phyloP scores from a whole-genome alignment of 2,797 vertebrate genomes.

The Pipistrellus pipistrellus region DNA sequence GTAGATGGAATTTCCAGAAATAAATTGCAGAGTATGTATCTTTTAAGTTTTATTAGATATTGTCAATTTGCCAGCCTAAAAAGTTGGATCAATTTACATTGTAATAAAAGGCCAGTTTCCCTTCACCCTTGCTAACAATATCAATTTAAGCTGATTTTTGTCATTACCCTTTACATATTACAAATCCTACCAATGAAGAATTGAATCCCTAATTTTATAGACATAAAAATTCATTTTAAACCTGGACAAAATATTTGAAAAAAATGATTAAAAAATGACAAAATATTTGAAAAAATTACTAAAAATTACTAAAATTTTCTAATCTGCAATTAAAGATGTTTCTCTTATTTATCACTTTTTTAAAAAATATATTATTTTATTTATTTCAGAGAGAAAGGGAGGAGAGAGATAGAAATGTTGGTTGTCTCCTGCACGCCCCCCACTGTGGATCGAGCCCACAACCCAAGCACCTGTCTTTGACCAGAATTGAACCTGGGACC shows the following conservation, averaged over 20 bases:
- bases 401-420: too few relatives aligned
- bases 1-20: not conserved
- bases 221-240: slow-evolving; percentile 58
- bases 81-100: not conserved
- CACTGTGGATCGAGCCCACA: too few relatives aligned
- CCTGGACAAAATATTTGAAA: slow-evolving; percentile 40
- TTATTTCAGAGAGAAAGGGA: too few relatives aligned
- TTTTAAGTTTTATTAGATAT: slow-evolving; percentile 25
- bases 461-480: too few relatives aligned
- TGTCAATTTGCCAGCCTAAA: not conserved
- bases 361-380: too few relatives aligned
- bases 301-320: not conserved
- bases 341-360: not conserved
- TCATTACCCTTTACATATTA: not conserved
- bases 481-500: too few relatives aligned
- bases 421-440: too few relatives aligned
- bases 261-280: not conserved
- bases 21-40: not conserved
- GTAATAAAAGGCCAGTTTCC: slow-evolving; percentile 36
- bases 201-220: slow-evolving; percentile 6
- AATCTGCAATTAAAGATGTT: slow-evolving; percentile 15
- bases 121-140: slow-evolving; percentile 1
- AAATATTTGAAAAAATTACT: slow-evolving; percentile 19
- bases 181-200: slow-evolving; percentile 47
- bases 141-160: slow-evolving; percentile 24